A percentile compares a stretch with the other conserved stretches of the same genome.
phyloP scores from a whole-genome alignment of 2,797 vertebrate species.

The Furcifer pardalis region DNA sequence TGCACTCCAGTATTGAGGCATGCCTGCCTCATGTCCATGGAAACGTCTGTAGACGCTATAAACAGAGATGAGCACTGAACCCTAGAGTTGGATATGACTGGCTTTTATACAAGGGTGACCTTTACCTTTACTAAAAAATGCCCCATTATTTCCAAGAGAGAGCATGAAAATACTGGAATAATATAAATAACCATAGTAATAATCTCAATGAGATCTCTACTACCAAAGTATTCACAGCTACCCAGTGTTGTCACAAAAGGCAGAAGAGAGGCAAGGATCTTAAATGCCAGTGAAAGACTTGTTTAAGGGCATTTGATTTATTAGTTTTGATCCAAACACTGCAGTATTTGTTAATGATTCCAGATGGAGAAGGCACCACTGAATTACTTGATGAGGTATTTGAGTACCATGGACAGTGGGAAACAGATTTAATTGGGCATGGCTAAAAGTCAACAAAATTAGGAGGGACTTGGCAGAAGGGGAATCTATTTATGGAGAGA shows the following conservation, averaged over 20 bases:
- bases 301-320: constrained; percentile 11
- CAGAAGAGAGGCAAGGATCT: neutral
- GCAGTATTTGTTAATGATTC: constrained; percentile 3
- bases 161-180: neutral
- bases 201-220: neutral
- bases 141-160: neutral
- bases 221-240: constrained; percentile 66
- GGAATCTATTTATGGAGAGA: neutral
- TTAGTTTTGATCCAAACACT: neutral
- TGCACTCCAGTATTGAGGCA: too few relatives aligned
- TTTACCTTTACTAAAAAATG: too few relatives aligned
- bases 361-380: constrained; percentile 7
- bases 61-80: too few relatives aligned
- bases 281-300: constrained; percentile 21
- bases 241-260: constrained; percentile 51
- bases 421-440: neutral
- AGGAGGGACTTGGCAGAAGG: neutral
- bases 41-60: too few relatives aligned
- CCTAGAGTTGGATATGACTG: too few relatives aligned
- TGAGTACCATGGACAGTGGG: constrained; percentile 3
- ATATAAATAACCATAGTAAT: neutral
- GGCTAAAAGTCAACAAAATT: neutral
- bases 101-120: too few relatives aligned
- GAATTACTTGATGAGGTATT: neutral
- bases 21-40: too few relatives aligned